Conservation (phyloP, 2,797 vertebrate species). For the Buceros bicornis region DNA sequence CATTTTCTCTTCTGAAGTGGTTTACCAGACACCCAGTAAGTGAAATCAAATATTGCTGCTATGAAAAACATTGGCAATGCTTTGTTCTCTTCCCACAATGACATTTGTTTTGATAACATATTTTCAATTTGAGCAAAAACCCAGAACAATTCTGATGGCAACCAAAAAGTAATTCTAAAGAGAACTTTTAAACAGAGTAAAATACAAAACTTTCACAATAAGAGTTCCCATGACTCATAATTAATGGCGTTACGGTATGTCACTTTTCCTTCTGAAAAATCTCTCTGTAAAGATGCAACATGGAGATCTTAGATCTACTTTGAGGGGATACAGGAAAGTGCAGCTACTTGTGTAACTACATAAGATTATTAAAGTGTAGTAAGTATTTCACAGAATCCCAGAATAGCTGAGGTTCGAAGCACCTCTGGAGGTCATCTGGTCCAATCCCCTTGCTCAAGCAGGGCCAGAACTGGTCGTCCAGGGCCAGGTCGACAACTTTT, state of each 20-base stretch:
- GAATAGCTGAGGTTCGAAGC: background rate
- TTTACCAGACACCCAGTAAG: background rate
- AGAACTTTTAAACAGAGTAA: background rate
- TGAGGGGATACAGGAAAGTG: background rate
- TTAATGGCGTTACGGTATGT: rapidly evolving
- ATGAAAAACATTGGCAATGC: background rate
- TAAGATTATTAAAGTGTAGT: background rate
- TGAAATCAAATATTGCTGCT: conserved; percentile 6
- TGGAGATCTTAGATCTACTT: background rate
- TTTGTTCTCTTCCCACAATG: background rate
- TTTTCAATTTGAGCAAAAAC: background rate
- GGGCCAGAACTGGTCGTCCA: background rate
- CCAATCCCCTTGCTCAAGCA: background rate
- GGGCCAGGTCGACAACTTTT: background rate
- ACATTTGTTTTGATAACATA: conserved; percentile 25
- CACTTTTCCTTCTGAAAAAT: background rate
- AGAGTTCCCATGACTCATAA: background rate
- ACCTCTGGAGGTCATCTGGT: background rate
- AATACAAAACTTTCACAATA: background rate
- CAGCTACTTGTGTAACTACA: background rate
- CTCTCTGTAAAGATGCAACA: background rate
- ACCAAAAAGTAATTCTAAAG: background rate
- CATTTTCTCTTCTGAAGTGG: background rate
- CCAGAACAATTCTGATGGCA: background rate
- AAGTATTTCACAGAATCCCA: background rate